phyloP scores from a whole-genome alignment of 2,797 vertebrate genomes.

The Oreochromis grahami region DNA sequence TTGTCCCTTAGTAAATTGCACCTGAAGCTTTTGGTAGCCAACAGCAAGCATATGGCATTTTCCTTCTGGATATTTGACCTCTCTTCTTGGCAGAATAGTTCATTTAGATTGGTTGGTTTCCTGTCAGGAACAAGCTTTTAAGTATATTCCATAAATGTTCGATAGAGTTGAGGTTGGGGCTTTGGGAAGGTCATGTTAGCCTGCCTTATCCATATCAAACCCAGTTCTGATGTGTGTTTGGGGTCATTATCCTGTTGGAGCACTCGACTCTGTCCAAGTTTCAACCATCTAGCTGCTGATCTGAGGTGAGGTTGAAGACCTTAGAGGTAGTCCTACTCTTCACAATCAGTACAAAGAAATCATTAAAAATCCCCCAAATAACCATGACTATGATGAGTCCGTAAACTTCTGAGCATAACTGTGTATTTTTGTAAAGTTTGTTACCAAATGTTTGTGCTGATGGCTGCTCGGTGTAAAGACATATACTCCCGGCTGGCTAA shows the following conservation, averaged over 20 bases:
- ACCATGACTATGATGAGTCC: background rate
- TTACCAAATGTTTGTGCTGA: slow-evolving; percentile 82
- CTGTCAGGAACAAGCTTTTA: background rate
- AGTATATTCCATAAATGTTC: background rate
- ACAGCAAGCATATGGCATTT: background rate
- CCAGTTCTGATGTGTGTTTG: background rate
- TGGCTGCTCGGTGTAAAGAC: slow-evolving; percentile 83
- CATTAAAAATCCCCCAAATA: background rate
- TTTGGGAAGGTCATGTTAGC: background rate
- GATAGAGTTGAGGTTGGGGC: background rate
- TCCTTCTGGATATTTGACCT: background rate
- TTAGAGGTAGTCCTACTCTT: background rate
- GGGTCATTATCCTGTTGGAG: background rate
- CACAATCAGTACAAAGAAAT: background rate
- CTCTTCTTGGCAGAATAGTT: background rate
- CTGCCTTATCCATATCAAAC: background rate
- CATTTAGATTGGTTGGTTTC: background rate
- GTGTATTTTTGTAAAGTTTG: background rate
- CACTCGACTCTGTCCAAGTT: background rate
- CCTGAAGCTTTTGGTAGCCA: background rate
- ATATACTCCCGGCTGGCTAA: slow-evolving; percentile 82
- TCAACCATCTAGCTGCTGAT: background rate
- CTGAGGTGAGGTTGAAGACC: background rate
- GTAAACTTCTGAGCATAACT: background rate
- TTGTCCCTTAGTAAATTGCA: background rate